Evolutionary conservation across 2,888 invertebrate species (phyloP).

Genomic region (Parnassius apollo): DNA sequence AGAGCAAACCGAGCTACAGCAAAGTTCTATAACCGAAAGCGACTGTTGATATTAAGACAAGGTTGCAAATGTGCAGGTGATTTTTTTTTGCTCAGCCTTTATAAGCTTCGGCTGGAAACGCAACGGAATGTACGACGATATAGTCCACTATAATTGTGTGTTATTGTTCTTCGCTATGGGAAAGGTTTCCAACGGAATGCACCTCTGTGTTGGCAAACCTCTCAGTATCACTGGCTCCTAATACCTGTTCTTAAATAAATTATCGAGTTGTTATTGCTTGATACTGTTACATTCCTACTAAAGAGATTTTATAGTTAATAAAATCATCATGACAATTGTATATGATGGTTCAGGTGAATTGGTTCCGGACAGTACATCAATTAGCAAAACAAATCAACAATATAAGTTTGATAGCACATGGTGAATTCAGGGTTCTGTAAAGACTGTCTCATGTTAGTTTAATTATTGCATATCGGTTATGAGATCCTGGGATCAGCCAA

Average conservation of each 20-base stretch:
- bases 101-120: slow-evolving; percentile 67
- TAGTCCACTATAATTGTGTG: slow-evolving; percentile 42
- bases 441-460: too few species aligned
- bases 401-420: too few species aligned
- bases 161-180: slow-evolving; percentile 60
- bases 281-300: neutral
- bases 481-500: neutral
- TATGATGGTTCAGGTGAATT: too few species aligned
- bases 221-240: slow-evolving; percentile 11
- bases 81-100: slow-evolving; percentile 68
- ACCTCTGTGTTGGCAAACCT: slow-evolving; percentile 33
- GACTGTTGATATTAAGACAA: slow-evolving; percentile 54
- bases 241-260: slow-evolving; percentile 19
- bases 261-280: neutral
- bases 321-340: too few species aligned
- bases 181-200: slow-evolving; percentile 43
- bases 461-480: neutral
- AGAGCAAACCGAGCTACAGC: slow-evolving; percentile 38
- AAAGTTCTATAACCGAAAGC: slow-evolving; percentile 43
- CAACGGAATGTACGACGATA: slow-evolving; percentile 51
- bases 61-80: slow-evolving; percentile 60
- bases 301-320: too few species aligned
- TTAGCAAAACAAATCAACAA: too few species aligned
- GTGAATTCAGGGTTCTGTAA: too few species aligned
- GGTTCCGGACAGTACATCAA: too few species aligned